A percentile compares a stretch with the other conserved stretches of the same genome.
Evolutionary conservation across 1,140 invertebrate species (phyloP).

Genomic region (Saccostrea cuccullata): DNA sequence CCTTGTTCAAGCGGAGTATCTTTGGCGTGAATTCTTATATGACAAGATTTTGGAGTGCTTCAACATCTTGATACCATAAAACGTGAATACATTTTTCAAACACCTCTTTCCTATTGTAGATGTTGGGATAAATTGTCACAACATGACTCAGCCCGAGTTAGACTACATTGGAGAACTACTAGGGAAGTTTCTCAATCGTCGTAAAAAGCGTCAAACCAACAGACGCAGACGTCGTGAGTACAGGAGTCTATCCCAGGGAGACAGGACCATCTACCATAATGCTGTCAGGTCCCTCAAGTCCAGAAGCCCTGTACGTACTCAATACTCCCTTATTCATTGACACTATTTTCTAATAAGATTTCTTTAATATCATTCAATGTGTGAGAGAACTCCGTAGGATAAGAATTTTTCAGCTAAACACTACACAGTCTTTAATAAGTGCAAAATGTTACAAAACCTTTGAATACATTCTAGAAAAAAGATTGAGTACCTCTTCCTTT

Average conservation of each 20-base stretch:
- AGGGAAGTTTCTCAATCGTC: background rate
- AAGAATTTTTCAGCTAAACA: background rate
- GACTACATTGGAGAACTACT: background rate
- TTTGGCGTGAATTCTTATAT: background rate
- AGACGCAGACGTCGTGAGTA: background rate
- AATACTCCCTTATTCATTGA: background rate
- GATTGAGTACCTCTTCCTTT: too few species aligned
- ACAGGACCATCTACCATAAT: background rate
- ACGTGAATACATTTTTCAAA: background rate
- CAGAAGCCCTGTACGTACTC: background rate
- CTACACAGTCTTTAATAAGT: too few species aligned
- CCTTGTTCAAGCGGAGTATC: too few species aligned
- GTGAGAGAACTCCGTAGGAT: background rate
- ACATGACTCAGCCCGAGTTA: background rate
- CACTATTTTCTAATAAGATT: background rate
- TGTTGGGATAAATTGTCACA: background rate
- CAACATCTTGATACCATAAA: background rate
- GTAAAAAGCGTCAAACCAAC: background rate
- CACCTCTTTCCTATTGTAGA: background rate
- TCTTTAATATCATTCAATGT: background rate
- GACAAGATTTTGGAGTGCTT: background rate
- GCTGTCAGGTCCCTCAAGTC: background rate
- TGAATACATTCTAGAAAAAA: too few species aligned
- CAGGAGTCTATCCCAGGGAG: background rate
- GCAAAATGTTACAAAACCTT: too few species aligned